Conservation (phyloP, 2,888 invertebrate genomes). For the Embidobia sp. region DNA sequence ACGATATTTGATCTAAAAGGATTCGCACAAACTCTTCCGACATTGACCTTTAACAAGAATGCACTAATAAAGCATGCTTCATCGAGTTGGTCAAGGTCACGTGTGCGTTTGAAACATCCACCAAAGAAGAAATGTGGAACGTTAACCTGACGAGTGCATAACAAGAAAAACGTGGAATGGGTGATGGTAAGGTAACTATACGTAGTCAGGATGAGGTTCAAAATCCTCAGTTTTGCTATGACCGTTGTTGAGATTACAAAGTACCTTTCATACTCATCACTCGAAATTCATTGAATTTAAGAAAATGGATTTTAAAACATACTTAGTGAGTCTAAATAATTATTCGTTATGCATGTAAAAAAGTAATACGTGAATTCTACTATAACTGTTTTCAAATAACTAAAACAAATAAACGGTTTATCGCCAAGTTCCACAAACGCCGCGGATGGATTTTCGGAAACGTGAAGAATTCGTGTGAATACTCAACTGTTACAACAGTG, state of each 20-base stretch:
- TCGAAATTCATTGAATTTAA: conserved; percentile 2
- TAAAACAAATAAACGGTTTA: too few relatives aligned
- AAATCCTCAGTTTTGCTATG: conserved; percentile 78
- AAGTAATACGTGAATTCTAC: too few relatives aligned
- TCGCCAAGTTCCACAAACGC: too few relatives aligned
- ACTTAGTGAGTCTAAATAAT: too few relatives aligned
- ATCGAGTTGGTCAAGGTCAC: conserved; percentile 67
- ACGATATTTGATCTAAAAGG: conserved; percentile 4
- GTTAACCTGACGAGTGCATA: conserved; percentile 65
- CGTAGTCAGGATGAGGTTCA: conserved; percentile 67
- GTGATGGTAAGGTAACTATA: conserved; percentile 59
- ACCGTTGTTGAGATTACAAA: conserved; percentile 74
- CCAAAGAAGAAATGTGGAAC: conserved; percentile 63
- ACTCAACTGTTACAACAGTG: too few relatives aligned
- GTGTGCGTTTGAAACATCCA: conserved; percentile 52
- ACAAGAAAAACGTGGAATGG: conserved; percentile 55
- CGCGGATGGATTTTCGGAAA: too few relatives aligned
- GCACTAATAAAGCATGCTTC: conserved; percentile 40
- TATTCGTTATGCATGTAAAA: too few relatives aligned
- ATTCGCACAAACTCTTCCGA: conserved; percentile 22
- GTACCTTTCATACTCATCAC: conserved; percentile 30
- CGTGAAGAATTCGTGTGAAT: too few relatives aligned
- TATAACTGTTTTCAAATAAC: too few relatives aligned
- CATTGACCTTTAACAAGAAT: conserved; percentile 59
- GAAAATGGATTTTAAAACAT: conserved; percentile 43